These are phyloP conservation scores for Balanococcus diminutus DNA, from an alignment of 2,888 invertebrate genomes.

Conservation along the genomic window DNA sequence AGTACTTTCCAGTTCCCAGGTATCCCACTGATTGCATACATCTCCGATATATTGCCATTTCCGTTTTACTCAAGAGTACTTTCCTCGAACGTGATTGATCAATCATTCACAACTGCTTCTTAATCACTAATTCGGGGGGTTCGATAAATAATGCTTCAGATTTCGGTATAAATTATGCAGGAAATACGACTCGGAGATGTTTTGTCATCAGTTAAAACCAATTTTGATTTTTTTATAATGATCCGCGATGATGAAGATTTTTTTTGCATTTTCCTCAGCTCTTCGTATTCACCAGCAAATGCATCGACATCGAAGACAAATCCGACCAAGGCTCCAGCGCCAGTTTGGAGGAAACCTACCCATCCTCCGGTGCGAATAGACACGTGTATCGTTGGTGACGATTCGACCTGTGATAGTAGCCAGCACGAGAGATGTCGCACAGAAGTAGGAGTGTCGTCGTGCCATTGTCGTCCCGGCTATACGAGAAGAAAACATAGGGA, in stretches of 20 bases:
- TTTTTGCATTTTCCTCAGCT: conserved; percentile 17
- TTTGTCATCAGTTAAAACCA: not conserved
- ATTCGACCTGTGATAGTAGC: conserved; percentile 85
- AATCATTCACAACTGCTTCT: not conserved
- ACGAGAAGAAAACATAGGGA: conserved; percentile 73
- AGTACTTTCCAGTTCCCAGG: too few species aligned
- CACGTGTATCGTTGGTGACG: conserved; percentile 92
- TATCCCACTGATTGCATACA: not conserved
- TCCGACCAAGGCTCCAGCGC: conserved; percentile 42
- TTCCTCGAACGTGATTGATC: not conserved
- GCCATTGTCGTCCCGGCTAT: conserved; percentile 80
- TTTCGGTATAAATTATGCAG: not conserved
- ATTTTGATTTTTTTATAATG: not conserved
- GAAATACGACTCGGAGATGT: not conserved
- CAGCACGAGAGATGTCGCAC: conserved; percentile 88
- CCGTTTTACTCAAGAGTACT: not conserved
- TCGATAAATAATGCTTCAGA: not conserved
- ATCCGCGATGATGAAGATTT: not conserved
- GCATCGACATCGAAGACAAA: conserved; percentile 39
- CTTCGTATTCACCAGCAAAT: conserved; percentile 55
- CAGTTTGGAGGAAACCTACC: conserved; percentile 66
- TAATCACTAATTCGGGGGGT: not conserved
- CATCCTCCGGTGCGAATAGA: conserved; percentile 82
- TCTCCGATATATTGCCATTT: not conserved
- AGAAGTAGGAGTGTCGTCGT: conserved; percentile 83